Percentiles rank a stretch among this genome's conserved stretches.
Evolutionary conservation across 2,113 vertebrate species (phyloP).

Genomic region (Sarotherodon lohbergeri): DNA sequence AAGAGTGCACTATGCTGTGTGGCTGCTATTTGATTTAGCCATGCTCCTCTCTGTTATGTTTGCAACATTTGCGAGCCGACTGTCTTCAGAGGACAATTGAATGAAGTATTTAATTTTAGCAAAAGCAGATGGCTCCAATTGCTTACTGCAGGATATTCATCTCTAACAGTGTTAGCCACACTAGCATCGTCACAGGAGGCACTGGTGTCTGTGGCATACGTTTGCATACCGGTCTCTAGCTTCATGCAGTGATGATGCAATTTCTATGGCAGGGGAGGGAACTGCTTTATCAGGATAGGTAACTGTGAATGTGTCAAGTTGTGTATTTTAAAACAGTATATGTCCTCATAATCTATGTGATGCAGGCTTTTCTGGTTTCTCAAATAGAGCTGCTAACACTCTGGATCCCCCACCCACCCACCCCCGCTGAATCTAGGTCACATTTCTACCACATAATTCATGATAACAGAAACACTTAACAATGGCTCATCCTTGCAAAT

Average conservation of each 20-base stretch:
- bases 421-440: slow-evolving; percentile 47
- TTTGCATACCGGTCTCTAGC: neutral
- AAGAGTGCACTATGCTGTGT: neutral
- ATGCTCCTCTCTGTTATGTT: neutral
- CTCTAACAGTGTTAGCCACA: neutral
- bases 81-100: neutral
- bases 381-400: slow-evolving; percentile 5
- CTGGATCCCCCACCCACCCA: neutral
- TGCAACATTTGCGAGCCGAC: neutral
- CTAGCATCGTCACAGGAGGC: neutral
- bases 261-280: neutral
- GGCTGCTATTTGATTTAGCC: neutral
- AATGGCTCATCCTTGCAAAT: neutral
- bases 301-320: neutral
- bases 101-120: neutral
- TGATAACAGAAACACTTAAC: neutral
- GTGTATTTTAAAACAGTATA: neutral
- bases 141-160: neutral
- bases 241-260: neutral
- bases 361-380: neutral
- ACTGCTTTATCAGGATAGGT: neutral
- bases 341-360: neutral
- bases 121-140: neutral
- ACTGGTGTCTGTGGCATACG: neutral
- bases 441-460: slow-evolving; percentile 36